Base-by-base conservation (phyloP, 2,888 invertebrate species). In the Stictocephala bisonia region DNA sequence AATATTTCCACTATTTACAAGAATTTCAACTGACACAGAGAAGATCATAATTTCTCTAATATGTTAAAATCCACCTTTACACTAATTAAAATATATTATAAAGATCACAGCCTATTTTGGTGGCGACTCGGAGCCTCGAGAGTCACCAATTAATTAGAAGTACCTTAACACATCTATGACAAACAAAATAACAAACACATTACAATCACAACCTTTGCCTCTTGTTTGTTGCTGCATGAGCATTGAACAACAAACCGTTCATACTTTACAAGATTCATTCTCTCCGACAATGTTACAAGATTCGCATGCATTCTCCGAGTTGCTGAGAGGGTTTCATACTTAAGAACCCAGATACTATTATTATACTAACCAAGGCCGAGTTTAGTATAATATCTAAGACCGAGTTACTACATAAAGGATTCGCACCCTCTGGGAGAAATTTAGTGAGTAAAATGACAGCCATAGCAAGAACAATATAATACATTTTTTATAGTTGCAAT, bases 71-170 rank as follows among this genome's bases (percentile, higher is more conserved):
- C 44, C 64, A 60, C 24, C 58, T 64, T 41, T 71, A 71, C 41
- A 58, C 58, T 71, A 71, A 22, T 71, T 44, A 71, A 71, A 58
- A 71, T 71, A 58, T 71, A 71, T 58, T 71, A 29, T 71, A 44
- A 64, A 71, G 58, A 71, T 71, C 70, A 71, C 70, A 71, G 70
- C 70, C 70, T 70, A 53, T 53, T 56, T 71, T 64, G 60, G 35
- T 20, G 35, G 44, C 40, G 31, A 20, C 9, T 48, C n/a, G 41
- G 13, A 1, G 26, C 15, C 27, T 27, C 29, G 22, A 18, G 24
- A 31, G 24, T 44, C 58, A 18, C 44, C 48, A 29, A 44, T 29
- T 9, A n/a, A 26, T 71, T 71, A 71, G 58, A 71, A 71, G 58
- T 71, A 71, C 41, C 64, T 26, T 64, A 69, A 69, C 51, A 69